phyloP scores from a whole-genome alignment of 2,113 vertebrate genomes.

The Forbesichthys agassizii region DNA sequence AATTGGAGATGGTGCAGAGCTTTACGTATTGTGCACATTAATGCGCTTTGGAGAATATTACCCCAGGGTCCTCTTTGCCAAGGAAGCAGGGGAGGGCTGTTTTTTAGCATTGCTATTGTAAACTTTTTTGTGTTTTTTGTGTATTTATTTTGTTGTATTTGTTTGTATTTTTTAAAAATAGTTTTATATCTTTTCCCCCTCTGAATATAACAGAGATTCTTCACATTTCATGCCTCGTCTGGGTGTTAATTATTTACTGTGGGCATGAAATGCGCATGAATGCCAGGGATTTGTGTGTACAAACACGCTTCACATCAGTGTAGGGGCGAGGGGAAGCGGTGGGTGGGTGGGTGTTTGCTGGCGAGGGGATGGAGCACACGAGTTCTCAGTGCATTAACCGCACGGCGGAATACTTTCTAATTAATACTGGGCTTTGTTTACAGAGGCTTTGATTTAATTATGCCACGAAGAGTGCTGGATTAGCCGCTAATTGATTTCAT shows the following conservation, averaged over 20 bases:
- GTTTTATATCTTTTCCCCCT: constrained; percentile 50
- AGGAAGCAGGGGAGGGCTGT: constrained; percentile 59
- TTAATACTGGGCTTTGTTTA: constrained; percentile 95
- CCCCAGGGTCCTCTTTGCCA: constrained; percentile 70
- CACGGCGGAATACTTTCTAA: constrained; percentile 78
- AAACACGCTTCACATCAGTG: constrained; percentile 74
- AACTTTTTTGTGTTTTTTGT: constrained; percentile 58
- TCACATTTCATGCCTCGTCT: constrained; percentile 82
- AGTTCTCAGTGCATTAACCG: constrained; percentile 62
- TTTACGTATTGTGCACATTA: constrained; percentile 82
- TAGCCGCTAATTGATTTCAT: constrained; percentile 99
- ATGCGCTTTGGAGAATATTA: constrained; percentile 79
- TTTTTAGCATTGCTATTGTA: constrained; percentile 67
- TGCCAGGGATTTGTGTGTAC: constrained; percentile 78
- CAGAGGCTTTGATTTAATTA: constrained; percentile 97
- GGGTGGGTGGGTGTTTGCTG: not conserved
- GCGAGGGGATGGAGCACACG: constrained; percentile 2
- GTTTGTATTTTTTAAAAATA: constrained; percentile 4
- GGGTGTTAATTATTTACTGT: constrained; percentile 80
- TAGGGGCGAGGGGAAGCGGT: constrained; percentile 36
- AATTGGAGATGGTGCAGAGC: constrained; percentile 77
- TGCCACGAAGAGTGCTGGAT: constrained; percentile 90
- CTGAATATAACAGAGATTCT: constrained; percentile 75
- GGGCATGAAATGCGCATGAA: constrained; percentile 77
- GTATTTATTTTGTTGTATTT: constrained; percentile 7